A percentile compares a stretch with the other conserved stretches of the same genome.
Conservation (phyloP, 2,888 invertebrate species). For the Brassicogethes aeneus region DNA sequence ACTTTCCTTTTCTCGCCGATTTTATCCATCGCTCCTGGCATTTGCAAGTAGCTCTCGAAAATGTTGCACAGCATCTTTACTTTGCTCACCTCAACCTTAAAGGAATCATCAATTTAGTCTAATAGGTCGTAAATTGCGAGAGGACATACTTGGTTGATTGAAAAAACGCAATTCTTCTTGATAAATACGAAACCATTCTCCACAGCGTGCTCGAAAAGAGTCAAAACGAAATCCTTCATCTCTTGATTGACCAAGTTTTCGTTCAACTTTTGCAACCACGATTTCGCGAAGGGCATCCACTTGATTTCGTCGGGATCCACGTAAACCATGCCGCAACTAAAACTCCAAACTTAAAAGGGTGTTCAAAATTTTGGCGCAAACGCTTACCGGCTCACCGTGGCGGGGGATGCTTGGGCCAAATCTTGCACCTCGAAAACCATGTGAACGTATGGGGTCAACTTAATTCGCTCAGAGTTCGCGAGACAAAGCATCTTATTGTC, state of each 20-base stretch:
- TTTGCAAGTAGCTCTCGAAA: conserved; percentile 58
- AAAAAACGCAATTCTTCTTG: conserved; percentile 57
- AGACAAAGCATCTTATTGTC: conserved; percentile 91
- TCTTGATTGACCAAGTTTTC: conserved; percentile 46
- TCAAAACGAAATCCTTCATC: conserved; percentile 54
- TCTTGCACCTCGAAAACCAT: conserved; percentile 86
- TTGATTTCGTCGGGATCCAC: conserved; percentile 76
- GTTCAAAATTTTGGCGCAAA: too few relatives aligned
- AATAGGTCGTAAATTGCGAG: too few relatives aligned
- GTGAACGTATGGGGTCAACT: conserved; percentile 79
- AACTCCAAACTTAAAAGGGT: too few relatives aligned
- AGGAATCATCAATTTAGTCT: conserved; percentile 9
- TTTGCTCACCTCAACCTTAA: conserved; percentile 75
- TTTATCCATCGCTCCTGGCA: conserved; percentile 44
- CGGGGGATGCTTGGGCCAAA: conserved; percentile 82
- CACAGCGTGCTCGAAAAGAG: conserved; percentile 58
- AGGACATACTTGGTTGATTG: conserved; percentile 69
- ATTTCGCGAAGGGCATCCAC: conserved; percentile 70
- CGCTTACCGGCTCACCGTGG: conserved; percentile 70
- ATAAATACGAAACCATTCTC: conserved; percentile 58
- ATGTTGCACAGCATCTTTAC: conserved; percentile 66
- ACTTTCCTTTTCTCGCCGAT: conserved; percentile 51
- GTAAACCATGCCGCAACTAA: conserved; percentile 80
- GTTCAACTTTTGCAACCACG: conserved; percentile 58
- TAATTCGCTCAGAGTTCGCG: conserved; percentile 85